phyloP scores from a whole-genome alignment of 2,797 vertebrate species.

The Etheostoma nigrum region DNA sequence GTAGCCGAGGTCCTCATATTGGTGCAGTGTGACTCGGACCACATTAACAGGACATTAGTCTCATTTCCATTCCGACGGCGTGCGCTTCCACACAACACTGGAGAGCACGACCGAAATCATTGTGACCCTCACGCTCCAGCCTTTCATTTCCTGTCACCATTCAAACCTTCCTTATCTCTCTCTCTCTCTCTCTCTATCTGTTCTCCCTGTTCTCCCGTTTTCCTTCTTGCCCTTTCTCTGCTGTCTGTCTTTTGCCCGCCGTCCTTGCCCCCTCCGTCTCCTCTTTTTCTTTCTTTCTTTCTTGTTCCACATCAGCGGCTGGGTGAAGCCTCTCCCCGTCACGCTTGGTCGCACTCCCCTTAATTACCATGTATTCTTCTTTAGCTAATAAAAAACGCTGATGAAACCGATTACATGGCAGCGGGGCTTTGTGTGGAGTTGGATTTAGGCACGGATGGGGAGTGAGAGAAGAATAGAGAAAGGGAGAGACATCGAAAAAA shows the following conservation, averaged over 20 bases:
- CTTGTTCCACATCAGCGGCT: slow-evolving; percentile 79
- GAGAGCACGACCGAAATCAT: slow-evolving; percentile 67
- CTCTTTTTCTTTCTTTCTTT: slow-evolving; percentile 68
- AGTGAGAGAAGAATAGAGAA: slow-evolving; percentile 54
- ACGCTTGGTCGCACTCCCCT: slow-evolving; percentile 79
- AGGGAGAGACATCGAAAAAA: slow-evolving; percentile 45
- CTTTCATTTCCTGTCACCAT: slow-evolving; percentile 83
- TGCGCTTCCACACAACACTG: slow-evolving; percentile 66
- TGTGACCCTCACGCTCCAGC: slow-evolving; percentile 76
- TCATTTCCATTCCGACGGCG: slow-evolving; percentile 80
- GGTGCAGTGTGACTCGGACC: slow-evolving; percentile 80
- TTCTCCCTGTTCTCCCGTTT: slow-evolving; percentile 57
- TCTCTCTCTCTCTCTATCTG: slow-evolving; percentile 53
- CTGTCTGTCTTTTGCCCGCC: slow-evolving; percentile 32
- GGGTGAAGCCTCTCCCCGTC: slow-evolving; percentile 79
- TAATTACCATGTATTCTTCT: slow-evolving; percentile 89
- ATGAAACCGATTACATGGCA: slow-evolving; percentile 87
- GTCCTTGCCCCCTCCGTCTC: slow-evolving; percentile 63
- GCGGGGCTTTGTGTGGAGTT: slow-evolving; percentile 68
- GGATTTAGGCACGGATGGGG: slow-evolving; percentile 66
- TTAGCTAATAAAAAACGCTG: slow-evolving; percentile 87
- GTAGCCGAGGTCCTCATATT: slow-evolving; percentile 69
- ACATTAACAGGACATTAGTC: slow-evolving; percentile 84
- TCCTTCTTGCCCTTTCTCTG: slow-evolving; percentile 71
- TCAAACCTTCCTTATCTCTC: slow-evolving; percentile 77